These are phyloP conservation scores for Pheosia tremula DNA, from an alignment of 2,888 invertebrate genomes.

Conservation along the genomic window DNA sequence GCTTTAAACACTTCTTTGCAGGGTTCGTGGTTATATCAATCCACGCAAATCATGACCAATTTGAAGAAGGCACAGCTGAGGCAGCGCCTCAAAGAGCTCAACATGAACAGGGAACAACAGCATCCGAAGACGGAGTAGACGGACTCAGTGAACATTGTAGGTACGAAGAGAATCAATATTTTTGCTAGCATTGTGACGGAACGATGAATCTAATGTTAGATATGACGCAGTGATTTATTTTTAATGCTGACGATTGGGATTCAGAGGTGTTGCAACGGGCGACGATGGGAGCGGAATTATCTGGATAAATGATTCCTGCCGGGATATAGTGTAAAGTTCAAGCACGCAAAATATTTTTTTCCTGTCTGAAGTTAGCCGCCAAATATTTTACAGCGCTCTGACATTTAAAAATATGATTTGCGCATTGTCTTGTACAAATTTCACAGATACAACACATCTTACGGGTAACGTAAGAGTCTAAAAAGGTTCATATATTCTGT, in stretches of 20 bases:
- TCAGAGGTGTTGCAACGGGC: neutral
- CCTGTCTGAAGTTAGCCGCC: too few relatives aligned
- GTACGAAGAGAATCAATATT: conserved; percentile 47
- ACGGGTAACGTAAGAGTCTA: too few relatives aligned
- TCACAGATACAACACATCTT: too few relatives aligned
- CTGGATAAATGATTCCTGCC: too few relatives aligned
- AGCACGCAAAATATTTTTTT: too few relatives aligned
- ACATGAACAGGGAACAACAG: conserved; percentile 66
- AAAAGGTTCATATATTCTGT: too few relatives aligned
- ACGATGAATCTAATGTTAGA: conserved; percentile 37
- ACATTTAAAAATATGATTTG: too few relatives aligned
- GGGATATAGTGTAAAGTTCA: too few relatives aligned
- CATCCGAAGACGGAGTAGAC: conserved; percentile 65
- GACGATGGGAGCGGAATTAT: too few relatives aligned
- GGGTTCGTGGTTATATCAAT: conserved; percentile 96
- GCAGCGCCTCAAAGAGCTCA: conserved; percentile 86
- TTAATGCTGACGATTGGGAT: conserved; percentile 3
- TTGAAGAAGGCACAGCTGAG: conserved; percentile 92
- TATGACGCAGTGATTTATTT: conserved; percentile 14
- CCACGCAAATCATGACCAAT: conserved; percentile 94
- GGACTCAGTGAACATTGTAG: conserved; percentile 46
- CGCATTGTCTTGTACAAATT: too few relatives aligned
- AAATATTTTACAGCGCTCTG: too few relatives aligned
- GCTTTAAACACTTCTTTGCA: conserved; percentile 57
- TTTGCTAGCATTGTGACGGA: conserved; percentile 47